These are phyloP conservation scores for Cepaea hortensis DNA, from an alignment of 2,888 invertebrate genomes.

Conservation along the genomic window DNA sequence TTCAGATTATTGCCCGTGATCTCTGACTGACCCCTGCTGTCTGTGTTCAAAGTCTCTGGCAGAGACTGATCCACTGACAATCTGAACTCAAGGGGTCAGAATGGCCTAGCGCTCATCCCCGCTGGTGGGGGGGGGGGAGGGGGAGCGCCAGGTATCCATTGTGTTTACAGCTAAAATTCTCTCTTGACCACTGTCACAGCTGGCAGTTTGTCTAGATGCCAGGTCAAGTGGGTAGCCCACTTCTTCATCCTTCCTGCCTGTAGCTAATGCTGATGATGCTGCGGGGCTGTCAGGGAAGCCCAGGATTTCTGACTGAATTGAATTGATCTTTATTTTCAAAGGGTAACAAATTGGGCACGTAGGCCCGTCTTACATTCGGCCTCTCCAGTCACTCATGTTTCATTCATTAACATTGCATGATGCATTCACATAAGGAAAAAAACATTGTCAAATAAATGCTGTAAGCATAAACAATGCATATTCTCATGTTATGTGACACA, in stretches of 20 bases:
- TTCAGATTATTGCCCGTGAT: not conserved
- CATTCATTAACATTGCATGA: no score
- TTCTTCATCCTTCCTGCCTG: not conserved
- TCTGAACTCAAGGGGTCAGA: slow-evolving; percentile 5
- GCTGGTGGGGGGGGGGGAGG: not conserved
- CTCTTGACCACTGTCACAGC: not conserved
- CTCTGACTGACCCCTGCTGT: not conserved
- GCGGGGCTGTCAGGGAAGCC: not conserved
- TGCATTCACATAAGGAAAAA: no score
- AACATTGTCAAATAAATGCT: no score
- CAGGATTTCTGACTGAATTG: not conserved
- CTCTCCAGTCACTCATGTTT: no score
- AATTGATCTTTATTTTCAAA: no score
- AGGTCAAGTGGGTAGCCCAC: slow-evolving; percentile 4
- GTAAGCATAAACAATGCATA: no score
- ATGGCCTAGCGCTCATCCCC: not conserved
- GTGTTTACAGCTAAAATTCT: not conserved
- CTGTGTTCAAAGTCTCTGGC: slow-evolving; percentile 20
- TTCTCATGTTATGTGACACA: no score
- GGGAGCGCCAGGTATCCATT: slow-evolving; percentile 34
- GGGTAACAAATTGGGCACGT: no score
- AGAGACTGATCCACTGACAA: slow-evolving; percentile 38
- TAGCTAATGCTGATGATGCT: slow-evolving; percentile 7
- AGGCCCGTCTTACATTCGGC: no score
- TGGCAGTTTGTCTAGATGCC: not conserved